Evolutionary conservation across 2,888 invertebrate species (phyloP).

Genomic region (Drosophila fulvimacula): DNA sequence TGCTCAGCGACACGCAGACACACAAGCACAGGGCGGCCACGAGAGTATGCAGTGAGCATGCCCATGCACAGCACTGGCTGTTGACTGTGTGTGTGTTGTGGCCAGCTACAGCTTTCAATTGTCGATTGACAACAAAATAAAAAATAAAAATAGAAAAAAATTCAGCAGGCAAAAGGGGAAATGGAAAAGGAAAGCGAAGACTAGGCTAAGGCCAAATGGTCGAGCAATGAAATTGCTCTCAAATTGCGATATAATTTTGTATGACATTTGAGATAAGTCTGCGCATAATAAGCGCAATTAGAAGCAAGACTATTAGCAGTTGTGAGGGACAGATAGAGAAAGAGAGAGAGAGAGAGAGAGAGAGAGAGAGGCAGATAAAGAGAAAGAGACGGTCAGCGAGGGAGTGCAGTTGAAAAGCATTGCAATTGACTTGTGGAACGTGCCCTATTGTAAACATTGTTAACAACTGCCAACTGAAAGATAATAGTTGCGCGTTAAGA

Average conservation of each 20-base stretch:
- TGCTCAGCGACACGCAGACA: conserved; percentile 5
- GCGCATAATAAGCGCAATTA: conserved; percentile 55
- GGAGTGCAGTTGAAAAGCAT: not conserved
- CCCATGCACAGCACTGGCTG: not conserved
- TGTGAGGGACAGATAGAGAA: not conserved
- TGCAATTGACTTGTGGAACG: conserved; percentile 10
- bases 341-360: not conserved
- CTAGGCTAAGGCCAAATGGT: conserved; percentile 9
- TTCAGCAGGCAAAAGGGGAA: not conserved
- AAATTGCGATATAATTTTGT: conserved; percentile 54
- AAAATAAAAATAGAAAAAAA: not conserved
- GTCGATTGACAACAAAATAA: conserved; percentile 23
- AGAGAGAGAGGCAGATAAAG: not conserved
- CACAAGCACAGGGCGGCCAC: conserved; percentile 4
- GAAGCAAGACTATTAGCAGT: conserved; percentile 4
- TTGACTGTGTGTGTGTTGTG: conserved; percentile 12
- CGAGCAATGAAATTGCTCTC: conserved; percentile 41
- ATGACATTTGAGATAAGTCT: conserved; percentile 48
- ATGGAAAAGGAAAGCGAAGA: not conserved
- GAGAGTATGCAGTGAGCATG: conserved; percentile 37
- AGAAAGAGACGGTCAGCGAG: not conserved
- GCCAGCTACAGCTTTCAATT: conserved; percentile 28
- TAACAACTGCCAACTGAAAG: not conserved
- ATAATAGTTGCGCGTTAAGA: not conserved
- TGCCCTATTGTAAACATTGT: conserved; percentile 6